These are phyloP conservation scores for Rhodophaea formosa DNA, from an alignment of 2,888 invertebrate species.

Conservation along the genomic window DNA sequence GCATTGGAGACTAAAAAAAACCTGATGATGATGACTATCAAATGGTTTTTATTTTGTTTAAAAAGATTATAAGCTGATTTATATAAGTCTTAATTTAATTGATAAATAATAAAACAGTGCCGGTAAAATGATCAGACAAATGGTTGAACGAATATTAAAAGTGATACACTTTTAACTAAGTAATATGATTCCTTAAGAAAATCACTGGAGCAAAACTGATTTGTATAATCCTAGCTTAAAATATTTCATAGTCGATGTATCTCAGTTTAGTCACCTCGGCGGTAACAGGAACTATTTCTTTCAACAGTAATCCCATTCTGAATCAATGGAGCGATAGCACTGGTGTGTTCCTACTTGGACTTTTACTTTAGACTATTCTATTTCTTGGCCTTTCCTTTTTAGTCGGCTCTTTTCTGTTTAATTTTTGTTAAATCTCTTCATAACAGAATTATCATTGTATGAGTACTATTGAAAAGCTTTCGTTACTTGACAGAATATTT, in stretches of 20 bases:
- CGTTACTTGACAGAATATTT: no score
- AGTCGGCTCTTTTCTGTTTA: background rate
- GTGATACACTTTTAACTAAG: background rate
- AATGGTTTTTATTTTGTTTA: no score
- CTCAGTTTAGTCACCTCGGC: conserved; percentile 27
- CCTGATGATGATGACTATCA: no score
- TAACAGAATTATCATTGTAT: no score
- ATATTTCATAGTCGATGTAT: conserved; percentile 20
- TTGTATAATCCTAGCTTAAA: conserved; percentile 20
- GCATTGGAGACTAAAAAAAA: no score
- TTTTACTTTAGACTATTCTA: background rate
- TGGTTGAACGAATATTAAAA: background rate
- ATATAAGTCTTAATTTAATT: no score
- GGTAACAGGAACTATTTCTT: conserved; percentile 37
- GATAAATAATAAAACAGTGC: no score
- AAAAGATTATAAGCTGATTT: no score
- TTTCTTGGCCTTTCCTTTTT: no score
- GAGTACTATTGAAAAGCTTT: no score
- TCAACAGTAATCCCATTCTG: conserved; percentile 60
- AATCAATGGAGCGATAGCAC: conserved; percentile 67
- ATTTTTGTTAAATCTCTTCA: background rate
- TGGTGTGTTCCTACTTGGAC: conserved; percentile 20
- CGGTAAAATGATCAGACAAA: background rate
- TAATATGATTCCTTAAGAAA: conserved; percentile 22
- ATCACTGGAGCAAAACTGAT: conserved; percentile 1